Conservation (phyloP, 1,140 invertebrate species). For the Diabrotica virgifera region DNA sequence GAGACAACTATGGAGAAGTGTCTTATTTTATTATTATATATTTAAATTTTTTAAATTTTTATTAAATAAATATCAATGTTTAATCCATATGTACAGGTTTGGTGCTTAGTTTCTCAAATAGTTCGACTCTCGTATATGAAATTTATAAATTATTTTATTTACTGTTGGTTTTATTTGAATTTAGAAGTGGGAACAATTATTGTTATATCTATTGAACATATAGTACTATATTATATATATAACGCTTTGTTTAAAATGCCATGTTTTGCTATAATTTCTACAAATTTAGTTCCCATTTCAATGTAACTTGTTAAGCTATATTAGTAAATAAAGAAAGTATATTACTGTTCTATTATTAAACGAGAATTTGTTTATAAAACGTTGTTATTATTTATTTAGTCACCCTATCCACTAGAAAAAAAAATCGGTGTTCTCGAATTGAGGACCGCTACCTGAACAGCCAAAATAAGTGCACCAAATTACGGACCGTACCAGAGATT, state of each 20-base stretch:
- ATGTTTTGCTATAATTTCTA: constrained; percentile 8
- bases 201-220: constrained; percentile 17
- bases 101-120: too few species aligned
- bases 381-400: background rate
- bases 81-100: too few species aligned
- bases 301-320: constrained; percentile 22
- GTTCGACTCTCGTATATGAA: too few species aligned
- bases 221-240: constrained; percentile 10
- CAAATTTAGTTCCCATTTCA: background rate
- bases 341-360: constrained; percentile 31
- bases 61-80: too few species aligned
- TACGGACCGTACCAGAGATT: too few species aligned
- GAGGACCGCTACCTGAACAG: too few species aligned
- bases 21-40: too few species aligned
- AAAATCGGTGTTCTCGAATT: too few species aligned
- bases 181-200: constrained; percentile 27
- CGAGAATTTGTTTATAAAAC: constrained; percentile 28
- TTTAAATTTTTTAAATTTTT: too few species aligned
- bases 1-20: too few species aligned
- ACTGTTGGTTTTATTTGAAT: constrained; percentile 16
- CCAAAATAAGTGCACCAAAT: too few species aligned
- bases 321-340: constrained; percentile 19
- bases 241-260: background rate
- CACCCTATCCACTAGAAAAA: background rate
- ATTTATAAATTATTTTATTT: too few species aligned